Evolutionary conservation across 1,140 invertebrate species (phyloP), one percentile per base, ranked within the genome.

Genomic region (Drosophila funebris): DNA sequence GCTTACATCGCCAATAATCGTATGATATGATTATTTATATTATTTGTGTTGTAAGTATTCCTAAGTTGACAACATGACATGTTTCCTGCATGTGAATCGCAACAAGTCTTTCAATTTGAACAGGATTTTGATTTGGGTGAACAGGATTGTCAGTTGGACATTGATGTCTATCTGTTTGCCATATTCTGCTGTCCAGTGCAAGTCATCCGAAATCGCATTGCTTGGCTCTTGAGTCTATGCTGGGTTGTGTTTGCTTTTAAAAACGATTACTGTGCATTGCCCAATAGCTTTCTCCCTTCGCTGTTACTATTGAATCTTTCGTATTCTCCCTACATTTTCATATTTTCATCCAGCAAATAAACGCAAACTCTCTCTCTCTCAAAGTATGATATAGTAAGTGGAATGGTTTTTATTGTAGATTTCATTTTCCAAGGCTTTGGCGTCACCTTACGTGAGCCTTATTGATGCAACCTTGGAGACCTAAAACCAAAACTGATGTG

Each of bases 201-300:
- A 58, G 54, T 50, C 87, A 92, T 94, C 1, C 91, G 95, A 3
- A 92, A 94, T 39, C 92, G 95, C 29, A 90, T 94, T 1, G 89
- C 92, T 0, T 96, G 95, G 94, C 92, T 93, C 0, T 4, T 94
- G 0, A 92, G 91, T 1, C 33, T 96, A 3, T 92, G 93, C 1
- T 96, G 95, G 95, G 92, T 96, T 4, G 93, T 96, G 6, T 94
- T 95, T 62, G 94, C 94, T 1, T 95, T 95, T 73, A 90, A 92
- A 4, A 92, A 93, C 50, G 94, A 94, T 37, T 94, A 94, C 80
- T 95, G 94, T 78, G 95, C 93, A 73, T 88, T 92, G 18, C 90
- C 93, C 24, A 92, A 93, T 62, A 92, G 90, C 82, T 91, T 93
- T n/a, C 73, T 93, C n/a, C 91, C 91, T 0, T 74, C 91, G 9